Conservation (phyloP, 2,113 vertebrate genomes). For the Nibea albiflora region DNA sequence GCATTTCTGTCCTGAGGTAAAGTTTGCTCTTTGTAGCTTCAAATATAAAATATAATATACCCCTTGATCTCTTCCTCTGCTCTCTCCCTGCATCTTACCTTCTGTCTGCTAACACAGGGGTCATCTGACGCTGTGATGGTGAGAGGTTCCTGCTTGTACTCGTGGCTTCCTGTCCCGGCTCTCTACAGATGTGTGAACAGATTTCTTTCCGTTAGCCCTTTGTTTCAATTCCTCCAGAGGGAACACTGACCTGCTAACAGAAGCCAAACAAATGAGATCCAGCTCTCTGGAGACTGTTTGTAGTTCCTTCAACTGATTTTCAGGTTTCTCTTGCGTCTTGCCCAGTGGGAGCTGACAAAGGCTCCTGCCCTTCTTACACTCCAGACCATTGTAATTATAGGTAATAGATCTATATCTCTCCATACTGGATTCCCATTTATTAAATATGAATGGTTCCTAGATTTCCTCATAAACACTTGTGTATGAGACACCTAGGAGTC, state of each 20-base stretch:
- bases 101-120: background rate
- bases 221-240: background rate
- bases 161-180: background rate
- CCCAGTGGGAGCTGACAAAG: too few species aligned
- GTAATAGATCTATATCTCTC: too few species aligned
- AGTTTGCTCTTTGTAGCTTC: background rate
- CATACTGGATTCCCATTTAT: background rate
- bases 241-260: constrained; percentile 7
- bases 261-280: background rate
- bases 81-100: background rate
- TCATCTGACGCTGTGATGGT: constrained; percentile 15
- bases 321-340: background rate
- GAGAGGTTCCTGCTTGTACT: background rate
- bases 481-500: too few species aligned
- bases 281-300: background rate
- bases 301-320: background rate
- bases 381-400: too few species aligned
- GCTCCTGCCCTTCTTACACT: background rate
- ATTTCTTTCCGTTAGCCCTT: background rate
- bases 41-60: background rate
- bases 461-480: too few species aligned
- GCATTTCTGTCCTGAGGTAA: background rate
- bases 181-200: background rate
- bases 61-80: background rate
- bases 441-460: background rate